Percentiles rank a stretch among this genome's conserved stretches.
Evolutionary conservation across 2,113 vertebrate genomes (phyloP).

Genomic region (Datnioides undecimradiatus): DNA sequence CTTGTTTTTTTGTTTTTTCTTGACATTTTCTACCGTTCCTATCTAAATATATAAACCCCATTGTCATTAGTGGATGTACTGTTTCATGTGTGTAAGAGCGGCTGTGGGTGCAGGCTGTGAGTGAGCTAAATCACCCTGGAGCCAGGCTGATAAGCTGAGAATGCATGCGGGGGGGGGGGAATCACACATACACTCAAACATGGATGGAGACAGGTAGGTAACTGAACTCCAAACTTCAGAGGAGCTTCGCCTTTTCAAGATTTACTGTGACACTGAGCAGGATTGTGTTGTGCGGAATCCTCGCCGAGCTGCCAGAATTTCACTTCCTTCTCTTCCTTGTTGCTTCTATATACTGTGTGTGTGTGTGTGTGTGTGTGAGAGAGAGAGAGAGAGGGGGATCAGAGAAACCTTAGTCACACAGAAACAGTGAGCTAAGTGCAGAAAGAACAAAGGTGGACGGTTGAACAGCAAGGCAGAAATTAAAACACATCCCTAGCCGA

Average conservation of each 20-base stretch:
- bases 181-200: background rate
- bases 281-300: constrained; percentile 27
- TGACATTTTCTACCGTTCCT: background rate
- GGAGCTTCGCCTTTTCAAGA: constrained; percentile 25
- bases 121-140: constrained; percentile 21
- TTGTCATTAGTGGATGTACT: background rate
- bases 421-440: background rate
- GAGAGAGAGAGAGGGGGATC: constrained; percentile 1
- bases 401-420: background rate
- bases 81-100: background rate
- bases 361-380: background rate
- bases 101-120: background rate
- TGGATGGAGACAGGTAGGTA: constrained; percentile 26
- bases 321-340: background rate
- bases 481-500: background rate
- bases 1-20: background rate
- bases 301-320: background rate
- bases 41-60: background rate
- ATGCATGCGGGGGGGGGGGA: background rate
- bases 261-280: constrained; percentile 46
- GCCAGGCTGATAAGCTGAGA: constrained; percentile 4
- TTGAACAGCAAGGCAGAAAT: background rate
- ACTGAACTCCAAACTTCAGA: constrained; percentile 10
- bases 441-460: constrained; percentile 14
- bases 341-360: too few relatives aligned